phyloP scores from a whole-genome alignment of 2,888 invertebrate genomes.

The Sphaeridia pumilis region DNA sequence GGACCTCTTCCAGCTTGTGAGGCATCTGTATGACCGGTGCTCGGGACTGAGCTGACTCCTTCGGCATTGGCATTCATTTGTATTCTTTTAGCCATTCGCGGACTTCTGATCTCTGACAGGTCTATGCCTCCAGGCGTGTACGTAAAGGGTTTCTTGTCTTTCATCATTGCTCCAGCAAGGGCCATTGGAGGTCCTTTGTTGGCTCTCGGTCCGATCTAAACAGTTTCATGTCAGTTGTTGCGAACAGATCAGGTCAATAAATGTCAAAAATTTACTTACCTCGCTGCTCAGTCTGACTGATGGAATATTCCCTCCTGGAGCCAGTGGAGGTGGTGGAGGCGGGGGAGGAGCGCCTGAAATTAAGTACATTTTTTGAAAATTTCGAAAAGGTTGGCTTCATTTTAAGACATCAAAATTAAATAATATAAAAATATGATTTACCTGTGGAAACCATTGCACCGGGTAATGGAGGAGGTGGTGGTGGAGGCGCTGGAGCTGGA shows the following conservation, averaged over 20 bases:
- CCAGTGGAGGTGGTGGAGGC: slow-evolving; percentile 46
- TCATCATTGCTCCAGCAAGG: slow-evolving; percentile 83
- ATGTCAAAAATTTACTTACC: slow-evolving; percentile 38
- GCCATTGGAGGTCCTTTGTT: slow-evolving; percentile 59
- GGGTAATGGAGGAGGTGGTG: slow-evolving; percentile 9
- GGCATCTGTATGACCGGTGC: slow-evolving; percentile 22
- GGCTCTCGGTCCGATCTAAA: slow-evolving; percentile 33
- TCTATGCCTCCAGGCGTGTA: slow-evolving; percentile 89
- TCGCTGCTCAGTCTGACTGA: slow-evolving; percentile 44
- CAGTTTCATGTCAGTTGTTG: background rate
- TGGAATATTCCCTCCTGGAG: slow-evolving; percentile 45
- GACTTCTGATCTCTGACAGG: slow-evolving; percentile 77
- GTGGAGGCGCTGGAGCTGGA: background rate
- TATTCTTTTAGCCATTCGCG: slow-evolving; percentile 72
- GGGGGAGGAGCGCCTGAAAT: slow-evolving; percentile 40
- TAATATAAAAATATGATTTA: background rate
- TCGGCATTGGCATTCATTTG: slow-evolving; percentile 59
- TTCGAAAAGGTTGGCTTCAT: background rate
- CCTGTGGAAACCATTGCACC: slow-evolving; percentile 6
- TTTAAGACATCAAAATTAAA: background rate
- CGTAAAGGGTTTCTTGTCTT: slow-evolving; percentile 94
- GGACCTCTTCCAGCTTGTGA: background rate
- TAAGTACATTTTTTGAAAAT: background rate
- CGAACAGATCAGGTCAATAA: background rate
- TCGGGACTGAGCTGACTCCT: slow-evolving; percentile 47